Evolutionary conservation across 2,888 invertebrate species (phyloP).

Genomic region (Acanthosepion lycidas): DNA sequence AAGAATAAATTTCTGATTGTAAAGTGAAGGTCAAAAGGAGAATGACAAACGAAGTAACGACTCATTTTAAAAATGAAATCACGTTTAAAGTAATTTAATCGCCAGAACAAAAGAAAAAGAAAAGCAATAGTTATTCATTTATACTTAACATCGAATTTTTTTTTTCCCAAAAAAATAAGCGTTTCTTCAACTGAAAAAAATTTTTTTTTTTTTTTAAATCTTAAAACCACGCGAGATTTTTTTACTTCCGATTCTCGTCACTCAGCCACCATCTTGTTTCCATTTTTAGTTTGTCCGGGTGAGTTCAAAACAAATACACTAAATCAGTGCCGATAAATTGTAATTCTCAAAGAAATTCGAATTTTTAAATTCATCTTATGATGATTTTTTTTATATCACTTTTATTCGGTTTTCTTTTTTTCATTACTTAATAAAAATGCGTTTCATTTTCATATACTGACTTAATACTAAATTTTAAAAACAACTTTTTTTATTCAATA

Average conservation of each 20-base stretch:
- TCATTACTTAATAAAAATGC: neutral
- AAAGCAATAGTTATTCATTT: neutral
- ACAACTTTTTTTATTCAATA: neutral
- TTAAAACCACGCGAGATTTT: neutral
- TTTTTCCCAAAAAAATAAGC: too few relatives aligned
- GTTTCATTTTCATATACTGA: neutral
- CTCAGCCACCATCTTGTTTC: neutral
- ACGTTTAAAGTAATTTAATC: too few relatives aligned
- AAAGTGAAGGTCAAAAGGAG: too few relatives aligned
- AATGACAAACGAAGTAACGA: too few relatives aligned
- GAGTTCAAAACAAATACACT: neutral
- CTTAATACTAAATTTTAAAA: neutral
- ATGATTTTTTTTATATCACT: neutral
- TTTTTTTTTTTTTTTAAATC: too few relatives aligned
- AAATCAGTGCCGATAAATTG: neutral
- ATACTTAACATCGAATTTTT: neutral
- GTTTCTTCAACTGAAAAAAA: too few relatives aligned
- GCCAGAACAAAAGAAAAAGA: too few relatives aligned
- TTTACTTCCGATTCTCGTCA: neutral
- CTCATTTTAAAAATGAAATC: too few relatives aligned
- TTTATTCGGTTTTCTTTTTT: too few relatives aligned
- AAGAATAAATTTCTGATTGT: too few relatives aligned
- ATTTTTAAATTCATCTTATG: neutral
- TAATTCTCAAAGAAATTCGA: neutral
- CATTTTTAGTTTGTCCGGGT: neutral